phyloP scores from a whole-genome alignment of 2,888 invertebrate species.

The Heliconius ethilla region DNA sequence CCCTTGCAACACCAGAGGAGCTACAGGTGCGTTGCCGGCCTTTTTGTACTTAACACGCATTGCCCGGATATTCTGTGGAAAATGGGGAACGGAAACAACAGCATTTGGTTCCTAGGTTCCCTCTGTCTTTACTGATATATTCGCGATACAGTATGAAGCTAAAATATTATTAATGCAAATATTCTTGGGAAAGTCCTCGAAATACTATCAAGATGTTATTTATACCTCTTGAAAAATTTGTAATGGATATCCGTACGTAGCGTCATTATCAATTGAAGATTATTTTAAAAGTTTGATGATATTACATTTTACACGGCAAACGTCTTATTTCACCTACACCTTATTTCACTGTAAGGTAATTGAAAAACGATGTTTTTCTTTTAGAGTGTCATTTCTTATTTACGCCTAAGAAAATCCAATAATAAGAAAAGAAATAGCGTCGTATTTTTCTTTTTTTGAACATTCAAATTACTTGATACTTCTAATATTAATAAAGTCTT shows the following conservation, averaged over 20 bases:
- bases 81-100: too few species aligned
- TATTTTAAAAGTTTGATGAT: not conserved
- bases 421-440: conserved; percentile 3
- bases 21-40: too few species aligned
- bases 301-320: conserved; percentile 26
- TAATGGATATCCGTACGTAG: not conserved
- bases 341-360: conserved; percentile 25
- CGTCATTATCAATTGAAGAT: not conserved
- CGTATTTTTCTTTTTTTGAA: not conserved
- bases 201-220: too few species aligned
- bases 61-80: too few species aligned
- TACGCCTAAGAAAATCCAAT: conserved; percentile 18
- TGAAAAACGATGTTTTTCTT: conserved; percentile 36
- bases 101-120: too few species aligned
- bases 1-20: too few species aligned
- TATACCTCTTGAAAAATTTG: too few species aligned
- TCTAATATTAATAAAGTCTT: conserved; percentile 17
- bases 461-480: not conserved
- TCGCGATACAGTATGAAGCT: too few species aligned
- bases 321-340: conserved; percentile 34
- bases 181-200: too few species aligned
- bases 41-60: too few species aligned
- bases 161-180: too few species aligned
- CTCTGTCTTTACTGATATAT: too few species aligned
- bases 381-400: conserved; percentile 6